A percentile compares a stretch with the other conserved stretches of the same genome.
Evolutionary conservation across 2,888 invertebrate species (phyloP).

Genomic region (Hoplodrina ambigua): DNA sequence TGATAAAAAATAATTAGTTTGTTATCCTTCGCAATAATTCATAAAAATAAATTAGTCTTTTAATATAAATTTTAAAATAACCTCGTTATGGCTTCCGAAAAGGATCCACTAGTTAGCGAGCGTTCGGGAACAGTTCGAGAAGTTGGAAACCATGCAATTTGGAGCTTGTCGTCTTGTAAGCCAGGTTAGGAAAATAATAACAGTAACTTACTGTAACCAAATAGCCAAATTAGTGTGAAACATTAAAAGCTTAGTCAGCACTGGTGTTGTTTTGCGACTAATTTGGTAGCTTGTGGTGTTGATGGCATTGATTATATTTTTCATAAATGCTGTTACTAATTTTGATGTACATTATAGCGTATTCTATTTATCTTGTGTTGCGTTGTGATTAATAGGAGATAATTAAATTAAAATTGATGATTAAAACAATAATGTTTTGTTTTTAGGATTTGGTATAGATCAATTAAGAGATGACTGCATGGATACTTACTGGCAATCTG

Average conservation of each 20-base stretch:
- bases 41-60: background rate
- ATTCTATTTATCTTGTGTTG: background rate
- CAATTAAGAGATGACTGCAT: constrained; percentile 98
- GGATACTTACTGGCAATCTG: constrained; percentile 99
- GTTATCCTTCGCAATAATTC: background rate
- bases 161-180: constrained; percentile 99
- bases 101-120: constrained; percentile 86
- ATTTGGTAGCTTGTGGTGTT: background rate
- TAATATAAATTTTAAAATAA: background rate
- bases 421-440: constrained; percentile 30
- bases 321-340: background rate
- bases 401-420: background rate
- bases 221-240: background rate
- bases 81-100: constrained; percentile 80
- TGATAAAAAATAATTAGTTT: background rate
- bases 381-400: background rate
- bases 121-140: constrained; percentile 91
- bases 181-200: constrained; percentile 91
- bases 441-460: constrained; percentile 98
- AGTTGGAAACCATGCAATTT: constrained; percentile 98
- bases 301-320: background rate
- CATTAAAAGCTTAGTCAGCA: background rate
- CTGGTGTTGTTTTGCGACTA: background rate
- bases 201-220: background rate
- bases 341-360: background rate